Evolutionary conservation across 2,797 vertebrate genomes (phyloP).

Genomic region (Melanotaenia trifasciata): DNA sequence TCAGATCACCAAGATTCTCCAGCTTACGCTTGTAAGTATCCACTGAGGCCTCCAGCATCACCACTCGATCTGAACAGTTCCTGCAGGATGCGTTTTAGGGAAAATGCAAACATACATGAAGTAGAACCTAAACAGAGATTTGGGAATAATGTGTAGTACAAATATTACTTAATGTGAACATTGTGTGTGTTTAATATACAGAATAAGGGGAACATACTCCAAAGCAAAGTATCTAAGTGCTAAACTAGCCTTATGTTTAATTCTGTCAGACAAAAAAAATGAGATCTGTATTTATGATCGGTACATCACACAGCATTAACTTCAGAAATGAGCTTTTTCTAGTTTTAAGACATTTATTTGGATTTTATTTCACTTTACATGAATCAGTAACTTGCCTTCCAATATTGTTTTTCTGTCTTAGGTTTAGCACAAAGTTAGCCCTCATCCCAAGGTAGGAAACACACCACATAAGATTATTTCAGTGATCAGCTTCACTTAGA

Average conservation of each 20-base stretch:
- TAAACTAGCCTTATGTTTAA: background rate
- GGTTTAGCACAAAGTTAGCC: background rate
- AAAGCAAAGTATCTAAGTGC: background rate
- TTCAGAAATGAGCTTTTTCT: background rate
- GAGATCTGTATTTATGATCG: too few species aligned
- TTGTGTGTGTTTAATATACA: background rate
- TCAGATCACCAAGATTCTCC: conserved; percentile 93
- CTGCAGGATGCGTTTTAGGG: conserved; percentile 60
- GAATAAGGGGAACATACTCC: background rate
- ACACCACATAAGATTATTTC: conserved; percentile 1
- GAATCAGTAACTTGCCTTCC: background rate
- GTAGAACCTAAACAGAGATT: background rate
- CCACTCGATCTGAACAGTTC: conserved; percentile 92
- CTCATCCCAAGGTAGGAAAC: conserved; percentile 2
- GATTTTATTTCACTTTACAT: background rate
- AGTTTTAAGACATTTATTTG: background rate
- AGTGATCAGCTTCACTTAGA: background rate
- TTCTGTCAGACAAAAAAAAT: background rate
- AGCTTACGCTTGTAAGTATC: conserved; percentile 96
- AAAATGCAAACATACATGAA: background rate
- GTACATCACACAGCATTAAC: background rate
- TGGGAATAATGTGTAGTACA: background rate
- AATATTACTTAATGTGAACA: background rate
- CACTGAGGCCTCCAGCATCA: conserved; percentile 92
- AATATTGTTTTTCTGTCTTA: fast-evolving